Conservation (phyloP, 1,140 invertebrate species). For the Apis dorsata region DNA sequence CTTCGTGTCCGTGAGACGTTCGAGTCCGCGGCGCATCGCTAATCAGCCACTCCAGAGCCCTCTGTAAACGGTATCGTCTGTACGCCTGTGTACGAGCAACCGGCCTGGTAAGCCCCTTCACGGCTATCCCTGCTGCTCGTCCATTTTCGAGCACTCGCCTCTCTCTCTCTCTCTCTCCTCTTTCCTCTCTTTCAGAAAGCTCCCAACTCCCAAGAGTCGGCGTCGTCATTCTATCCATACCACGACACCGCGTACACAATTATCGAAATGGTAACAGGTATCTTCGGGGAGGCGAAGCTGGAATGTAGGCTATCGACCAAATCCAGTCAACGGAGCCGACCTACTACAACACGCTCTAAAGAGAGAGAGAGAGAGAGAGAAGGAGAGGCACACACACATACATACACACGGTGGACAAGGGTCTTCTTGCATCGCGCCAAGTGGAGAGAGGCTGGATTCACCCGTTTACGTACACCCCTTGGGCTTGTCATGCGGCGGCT, state of each 20-base stretch:
- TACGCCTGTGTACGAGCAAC: neutral
- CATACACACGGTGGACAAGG: slow-evolving; percentile 54
- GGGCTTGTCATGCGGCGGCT: slow-evolving; percentile 69
- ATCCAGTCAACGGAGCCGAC: slow-evolving; percentile 50
- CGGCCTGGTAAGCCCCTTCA: neutral
- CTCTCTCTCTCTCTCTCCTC: neutral
- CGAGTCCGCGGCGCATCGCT: slow-evolving; percentile 60
- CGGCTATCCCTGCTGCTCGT: neutral
- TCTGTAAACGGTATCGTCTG: slow-evolving; percentile 48
- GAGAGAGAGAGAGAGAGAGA: slow-evolving; percentile 4
- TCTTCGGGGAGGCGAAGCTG: slow-evolving; percentile 12
- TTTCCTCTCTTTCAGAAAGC: neutral
- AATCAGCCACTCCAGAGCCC: slow-evolving; percentile 54
- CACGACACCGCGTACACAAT: slow-evolving; percentile 47
- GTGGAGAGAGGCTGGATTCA: slow-evolving; percentile 59
- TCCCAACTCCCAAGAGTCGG: neutral
- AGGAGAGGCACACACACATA: slow-evolving; percentile 9
- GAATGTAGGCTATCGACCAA: slow-evolving; percentile 63
- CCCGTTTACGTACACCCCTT: slow-evolving; percentile 67
- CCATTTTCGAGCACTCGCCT: slow-evolving; percentile 4
- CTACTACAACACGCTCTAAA: neutral
- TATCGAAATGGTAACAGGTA: slow-evolving; percentile 54
- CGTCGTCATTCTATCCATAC: slow-evolving; percentile 42
- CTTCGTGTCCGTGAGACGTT: slow-evolving; percentile 32
- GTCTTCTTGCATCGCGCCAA: slow-evolving; percentile 55